These are phyloP conservation scores for Spilogale gracilis DNA, from an alignment of 2,113 vertebrate genomes.

Conservation along the genomic window DNA sequence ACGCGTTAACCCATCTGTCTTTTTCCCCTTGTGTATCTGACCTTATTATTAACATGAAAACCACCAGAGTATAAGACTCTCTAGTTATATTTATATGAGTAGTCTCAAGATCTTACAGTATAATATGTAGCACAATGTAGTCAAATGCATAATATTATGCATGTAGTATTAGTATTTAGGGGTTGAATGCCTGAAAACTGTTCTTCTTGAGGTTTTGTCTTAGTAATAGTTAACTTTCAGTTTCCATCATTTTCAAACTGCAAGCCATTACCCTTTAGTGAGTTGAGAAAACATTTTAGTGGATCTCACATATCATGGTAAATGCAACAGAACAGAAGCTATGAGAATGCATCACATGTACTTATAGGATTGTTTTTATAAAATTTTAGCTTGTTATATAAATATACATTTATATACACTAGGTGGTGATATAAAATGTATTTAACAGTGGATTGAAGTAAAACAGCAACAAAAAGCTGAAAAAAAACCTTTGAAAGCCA, in stretches of 20 bases:
- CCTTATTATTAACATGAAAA: conserved; percentile 48
- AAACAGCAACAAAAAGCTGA: not conserved
- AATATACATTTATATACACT: conserved; percentile 9
- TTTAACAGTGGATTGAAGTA: conserved; percentile 20
- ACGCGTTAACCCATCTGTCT: not conserved
- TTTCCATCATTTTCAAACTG: conserved; percentile 15
- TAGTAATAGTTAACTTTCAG: not conserved
- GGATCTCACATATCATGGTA: not conserved
- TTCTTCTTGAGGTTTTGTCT: not conserved
- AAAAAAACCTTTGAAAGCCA: not conserved
- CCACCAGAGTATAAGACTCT: not conserved
- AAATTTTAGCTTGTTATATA: conserved; percentile 49
- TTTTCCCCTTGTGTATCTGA: not conserved
- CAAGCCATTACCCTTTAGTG: not conserved
- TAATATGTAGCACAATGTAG: not conserved
- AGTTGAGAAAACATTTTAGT: not conserved
- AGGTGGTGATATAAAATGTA: conserved; percentile 59
- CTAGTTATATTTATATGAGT: not conserved
- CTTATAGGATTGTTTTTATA: conserved; percentile 28
- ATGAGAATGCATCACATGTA: not conserved
- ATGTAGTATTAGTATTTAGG: not conserved
- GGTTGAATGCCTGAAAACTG: conserved; percentile 2
- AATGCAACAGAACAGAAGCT: conserved; percentile 2
- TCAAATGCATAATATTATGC: not conserved
- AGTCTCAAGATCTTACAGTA: not conserved